Conservation (phyloP, 2,797 vertebrate genomes). For the Rousettus madagascariensis region DNA sequence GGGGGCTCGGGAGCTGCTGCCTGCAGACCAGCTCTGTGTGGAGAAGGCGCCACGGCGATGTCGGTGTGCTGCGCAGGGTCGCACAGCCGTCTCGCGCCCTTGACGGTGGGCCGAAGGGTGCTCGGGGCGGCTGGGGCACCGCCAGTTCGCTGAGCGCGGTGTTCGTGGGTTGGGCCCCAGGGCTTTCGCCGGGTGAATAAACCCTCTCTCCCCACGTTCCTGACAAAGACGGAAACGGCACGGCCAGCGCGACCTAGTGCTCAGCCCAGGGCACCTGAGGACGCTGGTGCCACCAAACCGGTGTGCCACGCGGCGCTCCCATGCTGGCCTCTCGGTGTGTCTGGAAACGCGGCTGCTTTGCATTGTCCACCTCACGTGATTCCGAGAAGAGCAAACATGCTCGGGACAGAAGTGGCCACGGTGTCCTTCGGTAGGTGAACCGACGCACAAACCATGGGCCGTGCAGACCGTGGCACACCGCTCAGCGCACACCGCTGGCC, state of each 20-base stretch:
- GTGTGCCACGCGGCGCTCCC: rapidly evolving
- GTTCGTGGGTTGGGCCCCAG: not conserved
- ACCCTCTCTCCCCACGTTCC: not conserved
- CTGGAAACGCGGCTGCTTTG: not conserved
- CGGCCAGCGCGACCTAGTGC: rapidly evolving
- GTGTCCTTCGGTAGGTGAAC: not conserved
- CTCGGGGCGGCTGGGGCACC: rapidly evolving
- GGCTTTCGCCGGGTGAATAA: not conserved
- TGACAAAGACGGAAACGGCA: not conserved
- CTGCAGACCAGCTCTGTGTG: not conserved
- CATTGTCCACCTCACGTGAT: rapidly evolving
- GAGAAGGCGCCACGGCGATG: too few relatives aligned
- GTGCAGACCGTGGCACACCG: not conserved
- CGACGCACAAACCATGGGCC: not conserved
- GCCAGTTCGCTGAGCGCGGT: rapidly evolving
- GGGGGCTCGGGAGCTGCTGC: rapidly evolving
- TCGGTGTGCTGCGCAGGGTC: rapidly evolving
- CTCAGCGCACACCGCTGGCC: too few relatives aligned
- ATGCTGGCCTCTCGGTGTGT: rapidly evolving
- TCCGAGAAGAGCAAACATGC: not conserved
- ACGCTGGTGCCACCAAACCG: not conserved
- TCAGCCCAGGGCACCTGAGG: rapidly evolving
- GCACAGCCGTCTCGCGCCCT: rapidly evolving
- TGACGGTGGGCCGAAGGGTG: not conserved
- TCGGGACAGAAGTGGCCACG: not conserved